Conservation (phyloP, 1,140 invertebrate species). For the Dufourea novaeangliae region DNA sequence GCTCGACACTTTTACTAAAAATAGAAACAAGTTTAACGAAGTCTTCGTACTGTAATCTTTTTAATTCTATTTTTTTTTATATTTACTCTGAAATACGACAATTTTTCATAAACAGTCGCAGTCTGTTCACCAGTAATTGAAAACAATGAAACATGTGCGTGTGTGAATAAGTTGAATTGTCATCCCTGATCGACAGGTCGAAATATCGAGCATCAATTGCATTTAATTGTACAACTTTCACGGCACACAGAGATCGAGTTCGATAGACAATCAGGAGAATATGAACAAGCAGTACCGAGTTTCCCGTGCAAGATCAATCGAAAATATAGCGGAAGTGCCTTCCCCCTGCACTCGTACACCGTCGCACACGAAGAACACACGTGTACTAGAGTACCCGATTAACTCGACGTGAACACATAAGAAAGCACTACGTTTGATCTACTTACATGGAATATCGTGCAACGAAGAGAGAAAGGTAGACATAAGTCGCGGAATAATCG, state of each 20-base stretch:
- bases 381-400: constrained; percentile 48
- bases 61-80: no score
- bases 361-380: constrained; percentile 70
- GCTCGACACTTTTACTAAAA: no score
- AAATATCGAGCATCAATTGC: not conserved
- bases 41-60: no score
- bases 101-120: no score
- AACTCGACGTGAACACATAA: constrained; percentile 30
- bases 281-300: constrained; percentile 38
- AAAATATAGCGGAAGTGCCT: constrained; percentile 80
- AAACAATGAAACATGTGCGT: no score
- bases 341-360: constrained; percentile 80
- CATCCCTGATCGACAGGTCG: no score
- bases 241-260: not conserved
- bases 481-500: constrained; percentile 65
- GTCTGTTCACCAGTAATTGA: no score
- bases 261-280: constrained; percentile 11
- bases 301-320: constrained; percentile 57
- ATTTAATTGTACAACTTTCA: not conserved
- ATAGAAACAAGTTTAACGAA: no score
- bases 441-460: constrained; percentile 75
- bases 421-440: constrained; percentile 62
- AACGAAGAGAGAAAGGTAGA: constrained; percentile 67
- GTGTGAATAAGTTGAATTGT: no score
- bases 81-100: no score